Base-by-base conservation (phyloP, 2,888 invertebrate genomes). In the Trachelus tabidus region DNA sequence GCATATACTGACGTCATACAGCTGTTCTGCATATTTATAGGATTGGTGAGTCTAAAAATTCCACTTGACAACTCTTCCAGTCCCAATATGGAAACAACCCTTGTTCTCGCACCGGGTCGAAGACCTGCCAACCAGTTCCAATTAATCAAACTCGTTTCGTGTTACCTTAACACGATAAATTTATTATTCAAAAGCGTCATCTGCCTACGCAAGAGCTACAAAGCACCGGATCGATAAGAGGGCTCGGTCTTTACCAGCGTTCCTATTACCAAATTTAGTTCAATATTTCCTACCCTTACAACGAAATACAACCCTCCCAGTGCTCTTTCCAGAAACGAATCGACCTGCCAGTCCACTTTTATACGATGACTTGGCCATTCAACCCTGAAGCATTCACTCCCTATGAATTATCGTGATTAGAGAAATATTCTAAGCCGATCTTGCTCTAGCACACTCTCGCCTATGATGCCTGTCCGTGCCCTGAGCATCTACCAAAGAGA, bases 1-100 rank as follows among this genome's bases (percentile, higher is more conserved):
- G 99, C 99, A 1, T 99, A 99, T 92, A 99, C 99, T 0, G 99
- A 99, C 92, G 99, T 99, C 87, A 98, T 99, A 87, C 99, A 99
- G 92, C 94, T 99, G 74, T 98, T 98, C 93, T 99, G 98, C 93
- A 99, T 99, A 90, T 98, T 99, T 92, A 95, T 99, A 87, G 99
- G 99, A 40, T 93, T 99, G 92, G 95, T 95, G 87, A 92, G 93
- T 92, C 12, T 56, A 23, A 56, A 56, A 9, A 9, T 56, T 56
- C 9, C 9, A 23, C 23, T 56, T 23, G 23, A 56, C 56, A 23
- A 23, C 23, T 56, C 56, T 23, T 23, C 9, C 23, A 9, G 56
- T 56, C 2, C 2, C 15, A 23, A 40, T 23, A 23, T 4, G 0
- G 2, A 56, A 56, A 1, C 23, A 56, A 56, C 23, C 56, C 23